Percentiles rank a stretch among this genome's conserved stretches.
phyloP scores from a whole-genome alignment of 2,797 vertebrate genomes.

The Gymnothorax javanicus region DNA sequence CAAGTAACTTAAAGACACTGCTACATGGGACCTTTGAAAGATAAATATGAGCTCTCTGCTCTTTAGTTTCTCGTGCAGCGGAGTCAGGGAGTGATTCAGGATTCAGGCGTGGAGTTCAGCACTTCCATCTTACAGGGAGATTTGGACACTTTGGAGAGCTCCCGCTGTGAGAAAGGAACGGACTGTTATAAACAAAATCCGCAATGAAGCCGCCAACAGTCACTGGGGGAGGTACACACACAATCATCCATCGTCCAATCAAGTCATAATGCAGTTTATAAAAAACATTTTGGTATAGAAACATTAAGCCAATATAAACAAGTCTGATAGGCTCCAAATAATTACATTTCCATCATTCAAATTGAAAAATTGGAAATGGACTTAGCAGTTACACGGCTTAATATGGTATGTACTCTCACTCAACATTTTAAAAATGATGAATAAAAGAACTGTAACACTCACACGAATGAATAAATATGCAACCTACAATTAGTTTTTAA shows the following conservation, averaged over 20 bases:
- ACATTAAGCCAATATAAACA: neutral
- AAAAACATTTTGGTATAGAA: neutral
- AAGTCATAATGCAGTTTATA: neutral
- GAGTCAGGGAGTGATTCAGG: constrained; percentile 65
- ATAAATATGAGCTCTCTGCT: neutral
- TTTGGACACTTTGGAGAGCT: constrained; percentile 84
- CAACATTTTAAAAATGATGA: neutral
- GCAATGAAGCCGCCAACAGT: neutral
- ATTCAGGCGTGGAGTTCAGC: constrained; percentile 80
- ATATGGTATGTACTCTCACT: neutral
- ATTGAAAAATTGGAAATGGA: no score
- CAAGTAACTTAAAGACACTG: no score
- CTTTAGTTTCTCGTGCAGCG: neutral
- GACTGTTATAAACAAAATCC: neutral
- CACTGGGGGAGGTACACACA: neutral
- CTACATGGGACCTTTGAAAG: no score
- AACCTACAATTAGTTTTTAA: neutral
- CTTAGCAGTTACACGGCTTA: no score
- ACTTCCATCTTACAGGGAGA: constrained; percentile 67
- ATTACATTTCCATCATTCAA: neutral
- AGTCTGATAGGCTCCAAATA: neutral
- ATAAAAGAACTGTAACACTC: neutral
- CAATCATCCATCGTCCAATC: neutral
- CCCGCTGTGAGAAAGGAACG: constrained; percentile 71
- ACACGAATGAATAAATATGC: neutral